Percentiles rank a stretch among this genome's conserved stretches.
phyloP scores from a whole-genome alignment of 2,797 vertebrate genomes.

The Sebastolobus altivelis region DNA sequence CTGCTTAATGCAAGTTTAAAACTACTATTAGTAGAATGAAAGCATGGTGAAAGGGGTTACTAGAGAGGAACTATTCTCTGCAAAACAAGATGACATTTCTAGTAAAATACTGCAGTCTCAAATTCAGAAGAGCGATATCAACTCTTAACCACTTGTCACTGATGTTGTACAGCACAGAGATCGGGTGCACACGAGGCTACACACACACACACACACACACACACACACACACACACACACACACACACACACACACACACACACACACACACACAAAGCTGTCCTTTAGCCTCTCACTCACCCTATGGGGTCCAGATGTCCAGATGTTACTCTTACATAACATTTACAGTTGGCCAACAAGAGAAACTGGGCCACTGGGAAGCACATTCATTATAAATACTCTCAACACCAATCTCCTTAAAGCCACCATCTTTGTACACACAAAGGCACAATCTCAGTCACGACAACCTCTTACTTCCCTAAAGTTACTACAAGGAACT shows the following conservation, averaged over 20 bases:
- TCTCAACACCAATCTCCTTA: slow-evolving; percentile 18
- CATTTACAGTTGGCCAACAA: slow-evolving; percentile 24
- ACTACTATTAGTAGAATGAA: neutral
- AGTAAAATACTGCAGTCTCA: neutral
- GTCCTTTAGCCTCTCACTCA: slow-evolving; percentile 2
- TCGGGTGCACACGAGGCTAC: neutral
- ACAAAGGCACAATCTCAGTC: neutral
- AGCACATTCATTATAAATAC: slow-evolving; percentile 8
- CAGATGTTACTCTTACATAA: slow-evolving; percentile 54
- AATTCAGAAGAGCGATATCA: neutral
- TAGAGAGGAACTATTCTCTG: neutral
- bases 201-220: too few relatives aligned
- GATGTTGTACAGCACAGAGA: neutral
- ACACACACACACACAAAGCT: neutral
- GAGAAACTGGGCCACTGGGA: slow-evolving; percentile 30
- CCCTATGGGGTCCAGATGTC: slow-evolving; percentile 13
- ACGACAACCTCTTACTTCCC: too few relatives aligned
- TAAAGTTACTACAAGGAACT: too few relatives aligned
- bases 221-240: neutral
- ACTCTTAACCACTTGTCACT: neutral
- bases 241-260: neutral
- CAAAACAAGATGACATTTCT: neutral
- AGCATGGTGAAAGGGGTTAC: neutral
- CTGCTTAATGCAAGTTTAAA: neutral
- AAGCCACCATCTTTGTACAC: neutral